These are phyloP conservation scores for Manis pentadactyla DNA, from an alignment of 2,797 vertebrate species.

Conservation along the genomic window DNA sequence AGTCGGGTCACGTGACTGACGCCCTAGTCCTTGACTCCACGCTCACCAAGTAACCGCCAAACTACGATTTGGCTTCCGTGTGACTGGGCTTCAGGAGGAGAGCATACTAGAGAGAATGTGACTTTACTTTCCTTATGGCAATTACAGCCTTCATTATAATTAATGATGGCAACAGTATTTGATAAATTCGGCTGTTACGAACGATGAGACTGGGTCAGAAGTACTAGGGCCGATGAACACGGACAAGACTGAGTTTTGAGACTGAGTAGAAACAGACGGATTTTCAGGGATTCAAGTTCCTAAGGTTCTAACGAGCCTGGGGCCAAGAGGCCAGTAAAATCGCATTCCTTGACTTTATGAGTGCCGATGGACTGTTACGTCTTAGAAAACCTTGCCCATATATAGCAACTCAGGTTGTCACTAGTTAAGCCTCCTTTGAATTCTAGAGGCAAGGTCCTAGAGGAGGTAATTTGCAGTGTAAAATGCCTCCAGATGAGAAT, in stretches of 20 bases:
- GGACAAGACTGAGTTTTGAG: neutral
- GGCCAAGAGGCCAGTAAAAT: neutral
- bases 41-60: neutral
- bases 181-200: neutral
- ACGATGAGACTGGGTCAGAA: neutral
- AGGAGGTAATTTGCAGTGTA: neutral
- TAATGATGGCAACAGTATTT: conserved; percentile 17
- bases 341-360: neutral
- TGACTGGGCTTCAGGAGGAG: neutral
- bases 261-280: neutral
- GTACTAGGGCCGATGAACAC: neutral
- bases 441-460: neutral
- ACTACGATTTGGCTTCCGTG: neutral
- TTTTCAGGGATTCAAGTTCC: neutral
- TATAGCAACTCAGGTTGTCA: neutral
- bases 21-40: neutral
- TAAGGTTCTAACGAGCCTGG: neutral
- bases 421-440: neutral
- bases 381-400: neutral
- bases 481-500: neutral
- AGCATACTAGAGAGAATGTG: neutral
- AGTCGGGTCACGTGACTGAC: neutral
- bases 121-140: conserved; percentile 5
- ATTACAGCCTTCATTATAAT: conserved; percentile 55
- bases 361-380: neutral